Conservation (phyloP, 2,888 invertebrate species). For the Scaptomyza cyrtandrae region DNA sequence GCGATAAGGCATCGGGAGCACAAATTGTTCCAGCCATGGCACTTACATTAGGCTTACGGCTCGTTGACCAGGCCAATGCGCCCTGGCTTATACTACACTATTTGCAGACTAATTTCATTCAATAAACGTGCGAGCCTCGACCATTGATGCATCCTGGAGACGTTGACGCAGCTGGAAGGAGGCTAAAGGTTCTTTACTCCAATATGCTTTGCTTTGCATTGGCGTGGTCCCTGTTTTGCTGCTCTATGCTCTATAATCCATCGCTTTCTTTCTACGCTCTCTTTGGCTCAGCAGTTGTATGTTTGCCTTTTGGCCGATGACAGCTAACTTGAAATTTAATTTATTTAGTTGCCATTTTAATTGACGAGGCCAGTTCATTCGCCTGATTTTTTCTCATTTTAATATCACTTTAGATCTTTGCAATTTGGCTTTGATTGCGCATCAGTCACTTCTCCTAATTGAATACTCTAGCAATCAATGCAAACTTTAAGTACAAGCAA, state of each 20-base stretch:
- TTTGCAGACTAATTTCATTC: conserved; percentile 74
- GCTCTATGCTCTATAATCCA: conserved; percentile 2
- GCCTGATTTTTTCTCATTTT: conserved; percentile 31
- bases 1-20: conserved; percentile 6
- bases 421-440: conserved; percentile 34
- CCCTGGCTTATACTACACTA: conserved; percentile 51
- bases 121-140: conserved; percentile 58
- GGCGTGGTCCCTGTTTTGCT: conserved; percentile 6
- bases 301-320: conserved; percentile 63
- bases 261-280: background rate
- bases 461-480: too few relatives aligned
- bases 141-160: conserved; percentile 53
- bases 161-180: background rate
- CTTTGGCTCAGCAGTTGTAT: conserved; percentile 48
- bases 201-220: conserved; percentile 11
- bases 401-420: conserved; percentile 55
- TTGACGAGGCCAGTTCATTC: conserved; percentile 53
- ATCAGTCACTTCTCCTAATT: conserved; percentile 45
- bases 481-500: too few relatives aligned
- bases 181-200: background rate
- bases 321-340: conserved; percentile 58
- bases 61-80: conserved; percentile 56
- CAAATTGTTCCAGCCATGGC: conserved; percentile 45
- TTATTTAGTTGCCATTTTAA: conserved; percentile 64
- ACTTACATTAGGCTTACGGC: conserved; percentile 62